phyloP scores from a whole-genome alignment of 1,140 invertebrate species.

The Heliothis virescens region DNA sequence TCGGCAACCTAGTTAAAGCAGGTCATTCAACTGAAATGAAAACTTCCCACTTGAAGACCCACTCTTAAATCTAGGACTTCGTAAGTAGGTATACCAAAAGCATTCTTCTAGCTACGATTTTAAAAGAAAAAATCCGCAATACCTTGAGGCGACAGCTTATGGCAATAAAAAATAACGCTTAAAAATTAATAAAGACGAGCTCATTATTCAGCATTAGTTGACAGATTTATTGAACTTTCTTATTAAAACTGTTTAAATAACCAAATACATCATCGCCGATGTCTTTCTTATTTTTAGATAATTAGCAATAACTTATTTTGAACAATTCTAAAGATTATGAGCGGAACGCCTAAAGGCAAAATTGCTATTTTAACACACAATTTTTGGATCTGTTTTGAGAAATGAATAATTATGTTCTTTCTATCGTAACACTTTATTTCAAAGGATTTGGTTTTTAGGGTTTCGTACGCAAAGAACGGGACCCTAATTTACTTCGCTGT shows the following conservation, averaged over 20 bases:
- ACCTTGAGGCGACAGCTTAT: neutral
- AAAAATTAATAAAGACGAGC: slow-evolving; percentile 35
- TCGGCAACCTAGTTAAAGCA: too few species aligned
- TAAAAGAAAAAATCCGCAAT: neutral
- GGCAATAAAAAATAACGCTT: slow-evolving; percentile 7
- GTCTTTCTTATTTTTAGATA: too few species aligned
- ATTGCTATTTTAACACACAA: neutral
- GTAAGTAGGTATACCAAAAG: too few species aligned
- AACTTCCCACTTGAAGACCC: too few species aligned
- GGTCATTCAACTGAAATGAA: too few species aligned
- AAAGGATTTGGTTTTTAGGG: slow-evolving; percentile 1
- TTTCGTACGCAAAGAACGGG: too few species aligned
- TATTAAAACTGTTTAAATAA: slow-evolving; percentile 10
- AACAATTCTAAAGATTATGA: slow-evolving; percentile 4
- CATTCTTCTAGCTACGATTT: too few species aligned
- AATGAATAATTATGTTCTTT: neutral
- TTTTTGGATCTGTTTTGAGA: neutral
- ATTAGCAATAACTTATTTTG: slow-evolving; percentile 23
- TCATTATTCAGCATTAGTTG: slow-evolving; percentile 36
- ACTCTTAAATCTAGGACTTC: too few species aligned
- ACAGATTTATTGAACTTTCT: slow-evolving; percentile 28
- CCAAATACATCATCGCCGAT: neutral
- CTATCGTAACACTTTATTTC: slow-evolving; percentile 16
- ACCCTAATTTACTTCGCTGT: too few species aligned
- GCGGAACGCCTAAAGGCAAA: neutral